Evolutionary conservation across 1,140 invertebrate genomes (phyloP).

Genomic region (Hypothenemus hampei): DNA sequence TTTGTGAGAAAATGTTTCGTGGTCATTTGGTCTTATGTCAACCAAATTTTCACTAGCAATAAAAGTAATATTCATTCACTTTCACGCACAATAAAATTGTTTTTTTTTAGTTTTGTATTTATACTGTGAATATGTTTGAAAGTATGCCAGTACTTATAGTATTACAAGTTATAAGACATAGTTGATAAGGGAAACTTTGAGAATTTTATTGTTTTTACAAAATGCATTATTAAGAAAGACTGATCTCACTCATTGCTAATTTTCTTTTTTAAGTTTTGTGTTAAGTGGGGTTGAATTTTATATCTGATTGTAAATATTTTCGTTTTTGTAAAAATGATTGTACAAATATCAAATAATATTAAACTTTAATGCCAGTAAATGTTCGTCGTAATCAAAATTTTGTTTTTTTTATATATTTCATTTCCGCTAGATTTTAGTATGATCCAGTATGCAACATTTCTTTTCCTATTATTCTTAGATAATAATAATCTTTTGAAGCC

Average conservation of each 20-base stretch:
- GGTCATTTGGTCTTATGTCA: no score
- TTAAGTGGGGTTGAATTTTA: constrained; percentile 26
- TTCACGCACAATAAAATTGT: no score
- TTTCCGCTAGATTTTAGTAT: no score
- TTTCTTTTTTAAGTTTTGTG: constrained; percentile 14
- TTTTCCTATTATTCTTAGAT: no score
- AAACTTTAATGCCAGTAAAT: constrained; percentile 28
- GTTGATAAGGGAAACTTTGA: not conserved
- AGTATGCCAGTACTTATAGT: constrained; percentile 33
- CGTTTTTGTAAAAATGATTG: constrained; percentile 13
- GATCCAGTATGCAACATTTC: no score
- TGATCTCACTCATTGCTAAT: constrained; percentile 28
- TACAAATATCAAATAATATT: no score
- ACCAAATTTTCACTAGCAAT: no score
- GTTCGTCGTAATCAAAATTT: constrained; percentile 9
- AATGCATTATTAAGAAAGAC: constrained; percentile 30
- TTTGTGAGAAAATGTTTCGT: no score
- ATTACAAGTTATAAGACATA: constrained; percentile 9
- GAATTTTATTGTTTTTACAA: not conserved
- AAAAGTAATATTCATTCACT: no score
- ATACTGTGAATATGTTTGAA: no score
- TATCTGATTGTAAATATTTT: constrained; percentile 28
- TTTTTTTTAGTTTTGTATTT: no score
- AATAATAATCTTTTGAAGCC: no score
- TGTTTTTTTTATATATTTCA: not conserved